These are phyloP conservation scores for Ruditapes philippinarum DNA, from an alignment of 1,140 invertebrate species.

Conservation along the genomic window DNA sequence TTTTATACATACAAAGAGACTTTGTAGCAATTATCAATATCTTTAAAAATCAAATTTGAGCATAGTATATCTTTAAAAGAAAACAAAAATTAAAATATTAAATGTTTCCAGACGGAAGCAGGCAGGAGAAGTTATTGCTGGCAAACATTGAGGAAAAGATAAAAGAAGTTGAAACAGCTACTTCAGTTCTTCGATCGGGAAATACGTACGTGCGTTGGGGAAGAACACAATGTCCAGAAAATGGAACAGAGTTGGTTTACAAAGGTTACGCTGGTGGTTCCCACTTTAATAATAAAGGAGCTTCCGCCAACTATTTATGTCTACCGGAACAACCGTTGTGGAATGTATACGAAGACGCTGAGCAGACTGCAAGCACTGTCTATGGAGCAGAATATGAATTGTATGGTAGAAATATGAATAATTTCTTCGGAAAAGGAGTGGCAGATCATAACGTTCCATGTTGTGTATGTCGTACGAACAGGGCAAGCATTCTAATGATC, in stretches of 20 bases:
- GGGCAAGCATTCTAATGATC: conserved; percentile 58
- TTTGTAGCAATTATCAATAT: too few species aligned
- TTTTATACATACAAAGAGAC: too few species aligned
- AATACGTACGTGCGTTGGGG: conserved; percentile 5
- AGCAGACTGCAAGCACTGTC: background rate
- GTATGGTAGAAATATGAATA: background rate
- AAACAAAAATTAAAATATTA: too few species aligned
- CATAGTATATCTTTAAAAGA: too few species aligned
- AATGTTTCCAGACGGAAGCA: too few species aligned
- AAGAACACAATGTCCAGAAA: background rate
- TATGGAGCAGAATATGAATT: conserved; percentile 40
- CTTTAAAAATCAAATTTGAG: too few species aligned
- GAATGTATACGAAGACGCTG: background rate
- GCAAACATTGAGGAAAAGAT: too few species aligned
- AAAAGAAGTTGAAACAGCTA: background rate
- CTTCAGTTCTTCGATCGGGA: background rate
- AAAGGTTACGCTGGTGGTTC: conserved; percentile 7
- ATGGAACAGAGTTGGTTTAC: conserved; percentile 11
- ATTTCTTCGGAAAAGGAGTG: background rate
- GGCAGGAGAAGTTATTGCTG: too few species aligned
- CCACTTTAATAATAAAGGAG: background rate
- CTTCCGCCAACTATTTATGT: background rate
- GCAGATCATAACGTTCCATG: conserved; percentile 58
- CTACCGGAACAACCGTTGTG: conserved; percentile 31
- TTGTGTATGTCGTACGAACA: conserved; percentile 54